phyloP scores from a whole-genome alignment of 64 coral and sea anemone genomes.

The Actinia tenebrosa region DNA sequence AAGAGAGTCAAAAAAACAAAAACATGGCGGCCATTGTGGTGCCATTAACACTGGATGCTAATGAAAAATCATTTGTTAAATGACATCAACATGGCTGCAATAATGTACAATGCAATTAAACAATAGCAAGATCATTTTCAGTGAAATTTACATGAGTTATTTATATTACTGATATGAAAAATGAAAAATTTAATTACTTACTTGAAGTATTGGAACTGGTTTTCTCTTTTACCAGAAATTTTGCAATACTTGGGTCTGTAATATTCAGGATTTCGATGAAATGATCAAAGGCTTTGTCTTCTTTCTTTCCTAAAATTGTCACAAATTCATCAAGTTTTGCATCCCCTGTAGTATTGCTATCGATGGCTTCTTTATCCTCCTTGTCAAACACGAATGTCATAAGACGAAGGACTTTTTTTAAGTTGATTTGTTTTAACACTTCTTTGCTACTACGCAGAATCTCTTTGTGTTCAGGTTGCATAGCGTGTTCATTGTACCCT shows the following conservation, averaged over 20 bases:
- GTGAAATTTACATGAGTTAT: too few relatives aligned
- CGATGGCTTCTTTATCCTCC: constrained; percentile 42
- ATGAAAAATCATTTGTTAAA: too few relatives aligned
- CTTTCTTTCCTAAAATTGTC: constrained; percentile 53
- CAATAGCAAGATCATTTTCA: too few relatives aligned
- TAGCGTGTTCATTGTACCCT: constrained; percentile 13
- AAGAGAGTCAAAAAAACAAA: too few relatives aligned
- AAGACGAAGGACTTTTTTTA: constrained; percentile 30
- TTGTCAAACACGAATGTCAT: constrained; percentile 34
- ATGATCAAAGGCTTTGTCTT: constrained; percentile 34
- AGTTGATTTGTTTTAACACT: constrained; percentile 13
- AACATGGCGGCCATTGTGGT: too few relatives aligned
- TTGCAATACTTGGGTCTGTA: neutral
- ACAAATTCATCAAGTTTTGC: constrained; percentile 47
- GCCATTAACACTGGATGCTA: too few relatives aligned
- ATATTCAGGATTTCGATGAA: constrained; percentile 31
- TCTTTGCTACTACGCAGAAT: constrained; percentile 28
- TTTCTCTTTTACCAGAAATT: neutral
- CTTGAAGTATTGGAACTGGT: neutral
- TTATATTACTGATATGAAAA: too few relatives aligned
- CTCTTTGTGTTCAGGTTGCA: constrained; percentile 46
- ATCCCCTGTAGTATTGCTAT: neutral
- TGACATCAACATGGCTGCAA: too few relatives aligned
- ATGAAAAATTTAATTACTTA: neutral
- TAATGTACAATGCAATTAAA: too few relatives aligned